Conservation (phyloP, 2,113 vertebrate genomes). For the Myotis yumanensis region DNA sequence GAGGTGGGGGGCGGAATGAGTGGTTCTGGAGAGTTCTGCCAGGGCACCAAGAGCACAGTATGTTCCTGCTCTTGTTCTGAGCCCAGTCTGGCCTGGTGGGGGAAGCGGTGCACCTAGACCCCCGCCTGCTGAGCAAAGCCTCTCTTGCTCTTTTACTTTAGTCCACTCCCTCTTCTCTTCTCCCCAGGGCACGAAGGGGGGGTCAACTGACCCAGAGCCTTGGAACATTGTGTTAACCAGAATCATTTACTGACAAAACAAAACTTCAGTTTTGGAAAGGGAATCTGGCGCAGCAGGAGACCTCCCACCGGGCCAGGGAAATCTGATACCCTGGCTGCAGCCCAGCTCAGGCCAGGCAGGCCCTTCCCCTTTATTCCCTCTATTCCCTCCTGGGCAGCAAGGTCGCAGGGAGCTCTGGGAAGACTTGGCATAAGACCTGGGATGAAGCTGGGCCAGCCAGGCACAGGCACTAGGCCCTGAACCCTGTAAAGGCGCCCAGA, state of each 20-base stretch:
- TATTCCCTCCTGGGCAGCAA: not conserved
- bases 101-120: not conserved
- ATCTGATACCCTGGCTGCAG: not conserved
- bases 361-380: no score
- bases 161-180: not conserved
- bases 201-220: conserved; percentile 48
- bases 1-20: not conserved
- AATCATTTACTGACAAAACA: conserved; percentile 78
- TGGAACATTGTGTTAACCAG: conserved; percentile 76
- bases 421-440: not conserved
- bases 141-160: not conserved
- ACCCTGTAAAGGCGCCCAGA: not conserved
- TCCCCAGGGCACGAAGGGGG: not conserved
- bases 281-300: conserved; percentile 39
- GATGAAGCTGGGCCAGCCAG: not conserved
- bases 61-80: not conserved
- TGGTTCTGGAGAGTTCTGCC: not conserved
- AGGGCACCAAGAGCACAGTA: not conserved
- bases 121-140: not conserved
- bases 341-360: not conserved
- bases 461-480: not conserved
- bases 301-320: not conserved
- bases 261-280: conserved; percentile 75
- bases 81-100: not conserved
- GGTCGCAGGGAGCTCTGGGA: not conserved